Evolutionary conservation across 2,113 vertebrate species (phyloP).

Genomic region (Phyllostomus hastatus): DNA sequence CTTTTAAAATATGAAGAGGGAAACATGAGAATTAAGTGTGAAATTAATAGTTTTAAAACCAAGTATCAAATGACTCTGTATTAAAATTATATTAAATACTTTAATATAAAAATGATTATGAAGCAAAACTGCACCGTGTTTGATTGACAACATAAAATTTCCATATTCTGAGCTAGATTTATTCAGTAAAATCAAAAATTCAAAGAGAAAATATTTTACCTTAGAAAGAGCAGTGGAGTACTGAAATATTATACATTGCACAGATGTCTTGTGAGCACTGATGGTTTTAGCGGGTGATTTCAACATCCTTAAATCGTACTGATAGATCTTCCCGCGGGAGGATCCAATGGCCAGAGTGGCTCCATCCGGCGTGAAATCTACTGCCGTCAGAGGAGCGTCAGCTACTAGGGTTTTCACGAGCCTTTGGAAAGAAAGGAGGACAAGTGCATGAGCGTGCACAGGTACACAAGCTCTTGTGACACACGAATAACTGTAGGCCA

Average conservation of each 20-base stretch:
- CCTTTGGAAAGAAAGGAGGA: constrained; percentile 67
- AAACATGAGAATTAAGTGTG: background rate
- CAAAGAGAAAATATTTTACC: constrained; percentile 76
- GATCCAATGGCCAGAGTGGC: constrained; percentile 92
- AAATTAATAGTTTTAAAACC: background rate
- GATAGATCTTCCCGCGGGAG: constrained; percentile 93
- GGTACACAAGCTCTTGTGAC: background rate
- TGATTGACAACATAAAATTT: background rate
- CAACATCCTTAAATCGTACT: constrained; percentile 95
- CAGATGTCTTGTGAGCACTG: constrained; percentile 93
- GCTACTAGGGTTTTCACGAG: constrained; percentile 88
- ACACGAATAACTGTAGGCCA: background rate
- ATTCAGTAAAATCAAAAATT: constrained; percentile 5
- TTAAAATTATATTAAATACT: constrained; percentile 33
- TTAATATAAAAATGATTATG: constrained; percentile 14
- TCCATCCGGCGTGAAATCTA: constrained; percentile 94
- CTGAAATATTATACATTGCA: constrained; percentile 94
- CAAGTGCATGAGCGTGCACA: background rate
- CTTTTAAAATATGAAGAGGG: background rate
- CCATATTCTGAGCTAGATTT: constrained; percentile 10
- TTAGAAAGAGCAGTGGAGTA: constrained; percentile 83
- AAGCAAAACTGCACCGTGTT: background rate
- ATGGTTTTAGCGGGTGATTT: constrained; percentile 88
- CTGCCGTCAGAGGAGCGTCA: constrained; percentile 91
- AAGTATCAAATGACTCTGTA: background rate